phyloP scores from a whole-genome alignment of 53 echinoderm and acorn worm species.

The Antedon mediterranea region DNA sequence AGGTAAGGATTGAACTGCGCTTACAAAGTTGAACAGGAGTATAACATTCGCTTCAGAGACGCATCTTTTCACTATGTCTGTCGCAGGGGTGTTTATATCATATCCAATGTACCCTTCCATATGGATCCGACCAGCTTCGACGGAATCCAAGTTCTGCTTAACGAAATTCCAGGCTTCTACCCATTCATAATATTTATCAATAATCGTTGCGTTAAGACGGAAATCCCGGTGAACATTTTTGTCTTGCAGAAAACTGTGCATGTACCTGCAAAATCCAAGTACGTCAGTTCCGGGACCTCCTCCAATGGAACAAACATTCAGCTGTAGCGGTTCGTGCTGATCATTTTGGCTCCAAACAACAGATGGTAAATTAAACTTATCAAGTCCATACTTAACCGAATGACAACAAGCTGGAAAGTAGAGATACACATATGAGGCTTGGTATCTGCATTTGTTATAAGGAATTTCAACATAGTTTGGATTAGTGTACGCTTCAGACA shows the following conservation, averaged over 20 bases:
- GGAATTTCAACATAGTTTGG: too few species aligned
- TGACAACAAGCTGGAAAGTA: too few species aligned
- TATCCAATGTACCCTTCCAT: neutral
- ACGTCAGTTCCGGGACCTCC: neutral
- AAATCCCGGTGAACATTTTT: neutral
- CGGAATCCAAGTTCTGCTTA: neutral
- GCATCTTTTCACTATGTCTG: neutral
- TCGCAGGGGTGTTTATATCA: neutral
- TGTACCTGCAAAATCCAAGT: neutral
- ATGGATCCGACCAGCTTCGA: neutral
- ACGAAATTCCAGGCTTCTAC: neutral
- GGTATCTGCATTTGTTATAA: too few species aligned
- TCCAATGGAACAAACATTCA: neutral
- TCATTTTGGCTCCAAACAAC: too few species aligned
- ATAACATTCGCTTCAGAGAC: neutral
- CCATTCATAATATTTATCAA: neutral
- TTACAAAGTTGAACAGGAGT: neutral
- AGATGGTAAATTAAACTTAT: too few species aligned
- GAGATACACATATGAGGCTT: too few species aligned
- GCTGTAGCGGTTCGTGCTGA: too few species aligned
- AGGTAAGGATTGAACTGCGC: neutral
- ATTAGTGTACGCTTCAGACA: too few species aligned
- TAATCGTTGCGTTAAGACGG: neutral
- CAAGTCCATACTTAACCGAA: too few species aligned
- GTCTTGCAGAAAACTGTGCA: neutral